Evolutionary conservation across 2,888 invertebrate genomes (phyloP).

Genomic region (Tenthredo livida): DNA sequence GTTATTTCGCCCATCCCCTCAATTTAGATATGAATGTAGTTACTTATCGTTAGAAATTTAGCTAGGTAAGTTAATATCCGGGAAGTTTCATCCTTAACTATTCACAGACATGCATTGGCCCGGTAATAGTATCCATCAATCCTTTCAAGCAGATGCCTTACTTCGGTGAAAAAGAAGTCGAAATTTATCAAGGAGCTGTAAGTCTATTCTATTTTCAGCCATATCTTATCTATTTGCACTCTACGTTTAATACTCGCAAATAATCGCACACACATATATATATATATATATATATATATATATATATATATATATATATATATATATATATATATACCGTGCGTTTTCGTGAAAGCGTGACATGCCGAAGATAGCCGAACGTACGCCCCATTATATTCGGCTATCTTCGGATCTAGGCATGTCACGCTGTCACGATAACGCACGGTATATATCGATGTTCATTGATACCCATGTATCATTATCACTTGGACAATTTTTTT

Average conservation of each 20-base stretch:
- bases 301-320: no score
- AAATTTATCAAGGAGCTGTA: conserved; percentile 82
- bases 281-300: no score
- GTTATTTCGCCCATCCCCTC: no score
- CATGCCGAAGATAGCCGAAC: no score
- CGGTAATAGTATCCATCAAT: conserved; percentile 83
- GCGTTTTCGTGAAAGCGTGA: no score
- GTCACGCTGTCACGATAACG: no score
- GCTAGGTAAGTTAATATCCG: neutral
- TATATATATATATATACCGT: no score
- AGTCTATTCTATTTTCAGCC: conserved; percentile 65
- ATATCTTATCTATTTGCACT: neutral
- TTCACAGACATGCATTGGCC: conserved; percentile 83
- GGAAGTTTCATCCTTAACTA: conserved; percentile 65
- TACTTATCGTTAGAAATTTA: conserved; percentile 27
- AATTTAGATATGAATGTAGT: neutral
- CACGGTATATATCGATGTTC: neutral
- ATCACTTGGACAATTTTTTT: no score
- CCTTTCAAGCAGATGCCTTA: conserved; percentile 84
- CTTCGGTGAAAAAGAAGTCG: conserved; percentile 83
- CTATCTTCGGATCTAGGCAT: no score
- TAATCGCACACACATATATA: no score
- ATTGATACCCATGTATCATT: neutral
- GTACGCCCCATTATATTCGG: no score
- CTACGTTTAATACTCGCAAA: neutral